Evolutionary conservation across 2,888 invertebrate species (phyloP).

Genomic region (Scaptomyza caliginosa): DNA sequence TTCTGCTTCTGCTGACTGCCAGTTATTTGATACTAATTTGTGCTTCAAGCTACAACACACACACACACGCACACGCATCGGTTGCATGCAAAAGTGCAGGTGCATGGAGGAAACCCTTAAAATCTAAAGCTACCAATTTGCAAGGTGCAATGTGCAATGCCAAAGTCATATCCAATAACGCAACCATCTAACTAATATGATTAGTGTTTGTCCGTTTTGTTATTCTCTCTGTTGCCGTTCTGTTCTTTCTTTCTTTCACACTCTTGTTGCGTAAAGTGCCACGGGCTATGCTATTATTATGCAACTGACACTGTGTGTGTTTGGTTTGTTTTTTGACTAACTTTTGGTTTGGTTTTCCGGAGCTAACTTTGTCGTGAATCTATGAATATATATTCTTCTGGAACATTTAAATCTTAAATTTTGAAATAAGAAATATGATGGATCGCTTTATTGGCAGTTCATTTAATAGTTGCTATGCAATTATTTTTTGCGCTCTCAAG

Average conservation of each 20-base stretch:
- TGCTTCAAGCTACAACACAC: neutral
- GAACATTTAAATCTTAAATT: no score
- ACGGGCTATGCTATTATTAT: neutral
- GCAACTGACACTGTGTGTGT: neutral
- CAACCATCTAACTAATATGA: slow-evolving; percentile 30
- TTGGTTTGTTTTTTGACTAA: neutral
- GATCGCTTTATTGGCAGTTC: neutral
- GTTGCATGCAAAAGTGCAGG: neutral
- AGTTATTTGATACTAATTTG: slow-evolving; percentile 1
- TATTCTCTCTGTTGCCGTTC: neutral
- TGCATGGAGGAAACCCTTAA: neutral
- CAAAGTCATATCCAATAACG: slow-evolving; percentile 15
- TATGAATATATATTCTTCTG: no score
- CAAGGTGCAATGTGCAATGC: slow-evolving; percentile 1
- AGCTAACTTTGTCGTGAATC: neutral
- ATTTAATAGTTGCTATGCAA: neutral
- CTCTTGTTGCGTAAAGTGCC: neutral
- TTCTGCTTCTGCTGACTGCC: neutral
- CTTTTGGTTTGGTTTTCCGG: neutral
- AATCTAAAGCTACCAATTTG: neutral
- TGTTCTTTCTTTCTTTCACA: neutral
- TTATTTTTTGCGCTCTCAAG: no score
- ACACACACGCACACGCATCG: no score
- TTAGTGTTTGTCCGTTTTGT: slow-evolving; percentile 19
- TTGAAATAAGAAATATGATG: no score